Percentiles rank a stretch among this genome's conserved stretches.
Conservation (phyloP, 2,113 vertebrate species). For the Xiphophorus maculatus region DNA sequence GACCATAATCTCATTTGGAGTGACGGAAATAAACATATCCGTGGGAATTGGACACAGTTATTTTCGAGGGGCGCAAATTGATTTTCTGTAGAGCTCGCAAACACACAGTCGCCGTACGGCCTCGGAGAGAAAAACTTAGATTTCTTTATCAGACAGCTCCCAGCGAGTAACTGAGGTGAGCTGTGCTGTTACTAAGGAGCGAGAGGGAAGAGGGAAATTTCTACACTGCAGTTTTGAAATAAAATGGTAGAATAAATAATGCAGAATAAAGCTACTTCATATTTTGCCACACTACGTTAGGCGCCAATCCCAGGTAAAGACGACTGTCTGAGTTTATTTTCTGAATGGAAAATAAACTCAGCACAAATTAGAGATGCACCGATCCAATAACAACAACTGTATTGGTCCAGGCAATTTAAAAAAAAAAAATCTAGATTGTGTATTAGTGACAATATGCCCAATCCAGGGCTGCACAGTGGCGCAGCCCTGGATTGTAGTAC, state of each 20-base stretch:
- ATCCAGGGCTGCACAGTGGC: too few relatives aligned
- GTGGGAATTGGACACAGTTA: conserved; percentile 72
- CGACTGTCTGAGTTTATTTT: too few relatives aligned
- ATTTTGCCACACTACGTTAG: not conserved
- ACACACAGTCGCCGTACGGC: conserved; percentile 33
- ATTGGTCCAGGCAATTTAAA: too few relatives aligned
- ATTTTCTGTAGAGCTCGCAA: conserved; percentile 58
- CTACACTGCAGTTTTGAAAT: too few relatives aligned
- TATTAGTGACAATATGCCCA: too few relatives aligned
- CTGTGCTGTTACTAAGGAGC: conserved; percentile 6
- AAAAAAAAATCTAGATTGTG: too few relatives aligned
- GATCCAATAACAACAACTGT: too few relatives aligned
- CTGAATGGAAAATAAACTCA: too few relatives aligned
- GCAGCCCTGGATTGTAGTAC: too few relatives aligned
- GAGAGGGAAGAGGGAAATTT: not conserved
- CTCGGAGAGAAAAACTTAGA: conserved; percentile 42
- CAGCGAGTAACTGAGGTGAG: conserved; percentile 9
- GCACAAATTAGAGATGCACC: too few relatives aligned
- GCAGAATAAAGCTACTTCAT: not conserved
- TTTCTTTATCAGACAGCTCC: conserved; percentile 21
- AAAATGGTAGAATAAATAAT: too few relatives aligned
- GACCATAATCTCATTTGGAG: conserved; percentile 75
- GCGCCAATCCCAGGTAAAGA: too few relatives aligned
- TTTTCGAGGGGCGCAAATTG: conserved; percentile 70
- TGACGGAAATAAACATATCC: conserved; percentile 78